Conservation (phyloP, 2,888 invertebrate species). For the Leptopilina syphax region DNA sequence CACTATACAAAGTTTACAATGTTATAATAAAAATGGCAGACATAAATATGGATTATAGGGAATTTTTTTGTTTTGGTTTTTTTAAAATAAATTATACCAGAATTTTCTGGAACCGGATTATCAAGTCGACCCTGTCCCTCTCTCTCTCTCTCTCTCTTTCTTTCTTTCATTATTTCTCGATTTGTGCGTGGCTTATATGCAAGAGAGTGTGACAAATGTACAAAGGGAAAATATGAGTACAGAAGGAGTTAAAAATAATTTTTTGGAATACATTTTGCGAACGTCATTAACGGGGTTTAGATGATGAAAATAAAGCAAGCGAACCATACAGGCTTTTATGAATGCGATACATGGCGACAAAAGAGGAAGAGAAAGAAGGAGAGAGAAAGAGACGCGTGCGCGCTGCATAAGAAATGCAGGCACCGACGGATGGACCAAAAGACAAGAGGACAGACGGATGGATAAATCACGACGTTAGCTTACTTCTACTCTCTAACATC, state of each 20-base stretch:
- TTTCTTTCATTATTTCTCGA: neutral
- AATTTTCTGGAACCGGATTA: constrained; percentile 4
- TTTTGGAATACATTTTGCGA: constrained; percentile 52
- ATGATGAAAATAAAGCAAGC: constrained; percentile 62
- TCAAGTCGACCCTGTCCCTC: neutral
- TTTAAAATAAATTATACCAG: neutral
- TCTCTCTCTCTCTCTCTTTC: neutral
- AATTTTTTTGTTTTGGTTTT: neutral
- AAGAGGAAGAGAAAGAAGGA: constrained; percentile 34
- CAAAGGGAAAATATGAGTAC: constrained; percentile 25
- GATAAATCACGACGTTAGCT: constrained; percentile 66
- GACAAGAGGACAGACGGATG: constrained; percentile 50
- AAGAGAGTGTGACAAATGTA: constrained; percentile 14
- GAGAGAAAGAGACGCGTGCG: constrained; percentile 7
- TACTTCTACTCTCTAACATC: constrained; percentile 56
- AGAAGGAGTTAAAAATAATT: constrained; percentile 52
- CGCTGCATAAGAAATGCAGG: constrained; percentile 19
- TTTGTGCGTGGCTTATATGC: neutral
- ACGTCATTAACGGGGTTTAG: constrained; percentile 61
- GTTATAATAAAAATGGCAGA: neutral
- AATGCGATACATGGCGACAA: constrained; percentile 12
- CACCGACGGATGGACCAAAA: constrained; percentile 48
- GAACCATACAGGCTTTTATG: no score
- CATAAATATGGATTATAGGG: neutral
- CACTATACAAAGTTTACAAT: neutral